Conservation (phyloP, 1,140 invertebrate species). For the Brachionus koreanus region DNA sequence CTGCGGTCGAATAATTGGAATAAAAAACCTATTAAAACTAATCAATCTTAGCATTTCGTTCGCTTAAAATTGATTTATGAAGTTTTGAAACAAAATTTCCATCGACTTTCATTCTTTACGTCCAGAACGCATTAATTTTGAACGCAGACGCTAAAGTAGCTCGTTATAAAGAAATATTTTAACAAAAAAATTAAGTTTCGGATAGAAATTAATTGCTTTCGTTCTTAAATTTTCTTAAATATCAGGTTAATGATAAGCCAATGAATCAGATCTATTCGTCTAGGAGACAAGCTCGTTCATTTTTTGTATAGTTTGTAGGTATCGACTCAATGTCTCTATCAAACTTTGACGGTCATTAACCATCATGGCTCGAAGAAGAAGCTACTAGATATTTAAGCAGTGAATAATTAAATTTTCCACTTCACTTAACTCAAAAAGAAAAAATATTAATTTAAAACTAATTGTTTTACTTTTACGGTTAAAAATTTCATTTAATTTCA, state of each 20-base stretch:
- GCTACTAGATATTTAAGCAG: neutral
- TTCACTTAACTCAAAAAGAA: neutral
- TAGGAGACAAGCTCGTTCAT: neutral
- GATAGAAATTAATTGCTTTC: neutral
- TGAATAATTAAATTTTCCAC: conserved; percentile 33
- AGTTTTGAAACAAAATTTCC: conserved; percentile 23
- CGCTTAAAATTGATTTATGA: conserved; percentile 23
- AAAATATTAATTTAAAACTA: neutral
- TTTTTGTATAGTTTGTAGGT: neutral
- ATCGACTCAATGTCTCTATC: neutral
- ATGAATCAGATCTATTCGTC: neutral
- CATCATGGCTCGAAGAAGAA: conserved; percentile 13
- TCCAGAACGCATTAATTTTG: neutral
- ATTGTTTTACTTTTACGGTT: conserved; percentile 36
- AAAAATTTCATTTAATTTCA: neutral
- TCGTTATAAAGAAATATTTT: conserved; percentile 4
- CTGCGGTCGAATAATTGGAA: conserved; percentile 7
- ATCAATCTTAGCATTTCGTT: conserved; percentile 29
- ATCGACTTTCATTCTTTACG: neutral
- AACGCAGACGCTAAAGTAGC: conserved; percentile 21
- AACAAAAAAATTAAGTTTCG: neutral
- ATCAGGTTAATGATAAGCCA: conserved; percentile 14
- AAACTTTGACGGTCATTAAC: conserved; percentile 15
- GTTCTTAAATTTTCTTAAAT: neutral
- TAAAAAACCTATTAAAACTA: conserved; percentile 35